phyloP scores from a whole-genome alignment of 1,140 invertebrate species.

The Propsilocerus akamusi region DNA sequence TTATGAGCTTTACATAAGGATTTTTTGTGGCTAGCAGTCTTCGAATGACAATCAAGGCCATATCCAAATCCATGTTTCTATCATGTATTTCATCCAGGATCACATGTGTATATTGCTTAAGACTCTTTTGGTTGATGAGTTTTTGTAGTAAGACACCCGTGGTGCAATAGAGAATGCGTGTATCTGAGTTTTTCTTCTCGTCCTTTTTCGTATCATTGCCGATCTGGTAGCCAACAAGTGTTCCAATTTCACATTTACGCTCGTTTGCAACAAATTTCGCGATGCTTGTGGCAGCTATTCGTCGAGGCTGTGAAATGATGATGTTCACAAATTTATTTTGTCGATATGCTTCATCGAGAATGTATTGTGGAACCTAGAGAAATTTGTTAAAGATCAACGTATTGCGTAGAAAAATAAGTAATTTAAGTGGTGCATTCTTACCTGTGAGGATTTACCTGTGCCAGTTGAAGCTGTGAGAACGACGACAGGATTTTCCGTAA shows the following conservation, averaged over 20 bases:
- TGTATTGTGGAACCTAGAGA: constrained; percentile 69
- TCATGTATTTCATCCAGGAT: constrained; percentile 94
- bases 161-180: constrained; percentile 73
- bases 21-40: constrained; percentile 56
- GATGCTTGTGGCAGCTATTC: constrained; percentile 57
- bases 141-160: constrained; percentile 57
- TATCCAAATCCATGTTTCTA: constrained; percentile 80
- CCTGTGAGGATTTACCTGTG: constrained; percentile 79
- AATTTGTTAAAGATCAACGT: too few relatives aligned
- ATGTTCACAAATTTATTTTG: constrained; percentile 54
- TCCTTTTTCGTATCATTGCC: constrained; percentile 19
- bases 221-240: constrained; percentile 70
- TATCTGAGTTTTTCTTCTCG: constrained; percentile 40
- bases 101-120: constrained; percentile 67
- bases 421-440: too few relatives aligned
- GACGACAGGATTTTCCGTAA: constrained; percentile 13
- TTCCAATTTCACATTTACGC: constrained; percentile 53
- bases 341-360: constrained; percentile 50
- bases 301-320: constrained; percentile 69
- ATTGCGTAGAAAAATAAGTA: too few relatives aligned
- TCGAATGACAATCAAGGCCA: constrained; percentile 70
- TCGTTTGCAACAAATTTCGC: constrained; percentile 60
- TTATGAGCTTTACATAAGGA: constrained; percentile 49
- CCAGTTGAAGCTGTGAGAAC: constrained; percentile 68
- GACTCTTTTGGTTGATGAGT: constrained; percentile 44